These are phyloP conservation scores for Cheilosia impressa DNA, from an alignment of 2,888 invertebrate genomes.

Conservation along the genomic window DNA sequence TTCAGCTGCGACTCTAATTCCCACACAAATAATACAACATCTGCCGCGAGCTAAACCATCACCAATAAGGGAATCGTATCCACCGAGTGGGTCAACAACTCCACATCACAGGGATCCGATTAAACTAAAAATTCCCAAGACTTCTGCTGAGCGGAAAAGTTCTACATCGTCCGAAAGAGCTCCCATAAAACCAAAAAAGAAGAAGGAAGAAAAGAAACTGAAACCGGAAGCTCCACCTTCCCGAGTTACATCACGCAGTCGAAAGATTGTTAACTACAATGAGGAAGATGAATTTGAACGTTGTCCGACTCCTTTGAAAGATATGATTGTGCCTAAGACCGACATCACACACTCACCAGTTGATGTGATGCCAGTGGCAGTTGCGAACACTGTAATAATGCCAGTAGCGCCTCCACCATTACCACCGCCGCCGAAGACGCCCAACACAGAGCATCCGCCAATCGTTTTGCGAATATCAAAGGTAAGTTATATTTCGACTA, in stretches of 20 bases:
- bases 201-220: constrained; percentile 81
- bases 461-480: constrained; percentile 95
- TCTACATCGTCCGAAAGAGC: constrained; percentile 69
- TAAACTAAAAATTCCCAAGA: constrained; percentile 82
- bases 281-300: constrained; percentile 85
- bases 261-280: constrained; percentile 87
- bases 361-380: constrained; percentile 65
- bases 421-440: constrained; percentile 79
- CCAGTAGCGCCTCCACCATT: constrained; percentile 77
- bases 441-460: constrained; percentile 87
- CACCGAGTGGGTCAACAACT: constrained; percentile 57
- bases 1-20: constrained; percentile 85
- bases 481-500: constrained; percentile 80
- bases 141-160: constrained; percentile 81
- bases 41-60: constrained; percentile 80
- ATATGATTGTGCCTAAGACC: constrained; percentile 83
- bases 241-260: constrained; percentile 84
- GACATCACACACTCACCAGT: constrained; percentile 63
- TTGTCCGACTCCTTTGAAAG: constrained; percentile 81
- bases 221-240: constrained; percentile 82
- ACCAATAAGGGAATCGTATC: constrained; percentile 79
- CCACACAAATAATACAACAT: constrained; percentile 82
- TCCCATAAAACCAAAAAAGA: constrained; percentile 78
- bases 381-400: constrained; percentile 50
- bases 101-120: constrained; percentile 78